Percentiles rank a stretch among this genome's conserved stretches.
phyloP scores from a whole-genome alignment of 2,113 vertebrate species.

The Leucopternis melanops region DNA sequence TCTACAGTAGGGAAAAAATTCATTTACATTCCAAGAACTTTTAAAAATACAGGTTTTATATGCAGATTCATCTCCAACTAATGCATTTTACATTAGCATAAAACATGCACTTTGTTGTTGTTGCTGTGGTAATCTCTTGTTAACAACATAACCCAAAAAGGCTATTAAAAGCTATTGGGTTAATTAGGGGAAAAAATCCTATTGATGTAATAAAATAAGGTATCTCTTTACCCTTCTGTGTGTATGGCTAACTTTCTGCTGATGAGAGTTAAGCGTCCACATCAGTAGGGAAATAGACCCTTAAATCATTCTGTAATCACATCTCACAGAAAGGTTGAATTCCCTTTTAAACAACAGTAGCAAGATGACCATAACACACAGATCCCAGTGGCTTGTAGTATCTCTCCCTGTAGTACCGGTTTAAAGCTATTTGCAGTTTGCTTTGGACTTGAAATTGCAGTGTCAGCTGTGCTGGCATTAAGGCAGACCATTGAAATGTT shows the following conservation, averaged over 20 bases:
- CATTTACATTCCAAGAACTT: background rate
- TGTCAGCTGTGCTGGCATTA: conserved; percentile 71
- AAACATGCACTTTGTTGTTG: background rate
- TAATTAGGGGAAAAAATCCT: background rate
- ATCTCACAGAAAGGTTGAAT: conserved; percentile 9
- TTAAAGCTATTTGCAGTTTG: conserved; percentile 61
- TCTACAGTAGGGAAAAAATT: background rate
- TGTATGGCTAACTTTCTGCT: background rate
- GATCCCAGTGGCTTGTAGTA: background rate
- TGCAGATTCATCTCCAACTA: background rate
- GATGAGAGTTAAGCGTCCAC: background rate
- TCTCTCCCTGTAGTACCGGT: background rate
- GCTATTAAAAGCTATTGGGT: background rate
- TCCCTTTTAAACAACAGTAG: conserved; percentile 46
- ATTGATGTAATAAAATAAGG: background rate
- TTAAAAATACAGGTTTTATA: background rate
- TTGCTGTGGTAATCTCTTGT: background rate
- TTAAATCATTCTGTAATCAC: background rate
- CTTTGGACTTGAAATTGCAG: conserved; percentile 74
- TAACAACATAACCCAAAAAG: background rate
- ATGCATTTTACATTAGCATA: background rate
- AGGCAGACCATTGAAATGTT: conserved; percentile 58
- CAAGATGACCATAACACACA: background rate
- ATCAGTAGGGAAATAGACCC: background rate
- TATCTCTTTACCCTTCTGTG: background rate